phyloP scores from a whole-genome alignment of 1,140 invertebrate species.

The Drosophila littoralis region DNA sequence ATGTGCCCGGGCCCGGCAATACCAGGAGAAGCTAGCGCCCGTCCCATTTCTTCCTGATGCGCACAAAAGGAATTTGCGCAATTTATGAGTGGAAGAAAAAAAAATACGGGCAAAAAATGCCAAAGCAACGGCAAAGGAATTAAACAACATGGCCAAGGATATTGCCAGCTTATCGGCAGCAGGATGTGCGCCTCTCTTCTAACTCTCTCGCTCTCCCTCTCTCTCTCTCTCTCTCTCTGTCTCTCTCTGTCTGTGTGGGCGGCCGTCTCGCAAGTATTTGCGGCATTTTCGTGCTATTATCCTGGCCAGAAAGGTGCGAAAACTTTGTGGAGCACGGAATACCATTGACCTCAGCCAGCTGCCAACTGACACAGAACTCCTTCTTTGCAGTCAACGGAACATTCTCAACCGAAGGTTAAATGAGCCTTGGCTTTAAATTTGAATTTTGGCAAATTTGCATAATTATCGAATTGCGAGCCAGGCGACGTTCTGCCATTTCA shows the following conservation, averaged over 20 bases:
- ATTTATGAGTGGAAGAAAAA: constrained; percentile 63
- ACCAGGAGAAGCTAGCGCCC: not conserved
- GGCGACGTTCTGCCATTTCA: not conserved
- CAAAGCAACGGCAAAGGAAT: constrained; percentile 67
- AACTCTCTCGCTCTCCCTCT: too few relatives aligned
- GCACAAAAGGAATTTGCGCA: constrained; percentile 76
- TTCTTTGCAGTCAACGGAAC: constrained; percentile 1
- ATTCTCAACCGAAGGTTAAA: constrained; percentile 4
- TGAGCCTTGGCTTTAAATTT: not conserved
- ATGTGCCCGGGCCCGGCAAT: constrained; percentile 40
- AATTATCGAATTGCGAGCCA: constrained; percentile 3
- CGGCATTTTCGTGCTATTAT: constrained; percentile 68
- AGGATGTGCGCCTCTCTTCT: constrained; percentile 11
- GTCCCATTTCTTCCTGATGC: constrained; percentile 59
- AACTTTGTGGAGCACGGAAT: constrained; percentile 40
- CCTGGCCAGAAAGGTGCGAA: constrained; percentile 66
- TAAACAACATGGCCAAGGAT: constrained; percentile 62
- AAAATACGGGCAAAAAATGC: constrained; percentile 53
- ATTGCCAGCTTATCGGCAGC: constrained; percentile 41
- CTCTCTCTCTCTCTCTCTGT: not conserved
- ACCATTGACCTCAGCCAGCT: constrained; percentile 30
- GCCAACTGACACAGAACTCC: not conserved
- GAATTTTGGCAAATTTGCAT: constrained; percentile 2
- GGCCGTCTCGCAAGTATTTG: constrained; percentile 58
- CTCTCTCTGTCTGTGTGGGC: not conserved